Evolutionary conservation across 2,888 invertebrate species (phyloP), one percentile per base, ranked within the genome.

Genomic region (Amiota mariae): DNA sequence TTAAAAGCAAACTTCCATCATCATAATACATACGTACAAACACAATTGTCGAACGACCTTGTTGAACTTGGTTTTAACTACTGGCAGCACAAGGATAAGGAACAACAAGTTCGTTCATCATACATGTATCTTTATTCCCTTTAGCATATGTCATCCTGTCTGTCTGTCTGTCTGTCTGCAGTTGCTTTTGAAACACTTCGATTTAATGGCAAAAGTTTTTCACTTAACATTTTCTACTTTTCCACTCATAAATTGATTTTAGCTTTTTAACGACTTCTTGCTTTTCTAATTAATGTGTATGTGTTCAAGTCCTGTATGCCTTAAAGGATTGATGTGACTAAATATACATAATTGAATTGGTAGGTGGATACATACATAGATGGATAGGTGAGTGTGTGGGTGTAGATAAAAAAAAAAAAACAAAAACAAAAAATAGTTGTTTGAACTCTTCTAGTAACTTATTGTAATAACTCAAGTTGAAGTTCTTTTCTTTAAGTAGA

Each of bases 171-270:
- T 6, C 6, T 36, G 36, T 36, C 36, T 36, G 6, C 36, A 6
- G 36, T 36, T 36, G 36, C 36, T 36, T 36, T 36, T 36, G 36
- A 36, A 36, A 36, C 36, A 36, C 18, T n/a, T 59, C 57, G 57
- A 59, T 54, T 54, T 68, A 68, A 68, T 68, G 67, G 67, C 47
- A 68, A 68, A 68, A 68, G 67, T 68, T 68, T 68, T 68, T 68
- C 67, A 68, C 67, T 68, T 51, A 68, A 68, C 54, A n/a, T 54
- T 68, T 68, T 47, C 15, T 1, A 15, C 57, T 54, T 68, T 68
- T 47, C 15, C 9, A 15, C 57, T 59, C 67, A 68, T 68, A 68
- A 66, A 68, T 68, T 68, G 67, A 68, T 68, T 68, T 68, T 68
- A 51, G 54, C 51, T 54, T 68, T 68, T 68, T 68, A 68, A 68